Base-by-base conservation (phyloP, 2,888 invertebrate species). In the Blera fallax region DNA sequence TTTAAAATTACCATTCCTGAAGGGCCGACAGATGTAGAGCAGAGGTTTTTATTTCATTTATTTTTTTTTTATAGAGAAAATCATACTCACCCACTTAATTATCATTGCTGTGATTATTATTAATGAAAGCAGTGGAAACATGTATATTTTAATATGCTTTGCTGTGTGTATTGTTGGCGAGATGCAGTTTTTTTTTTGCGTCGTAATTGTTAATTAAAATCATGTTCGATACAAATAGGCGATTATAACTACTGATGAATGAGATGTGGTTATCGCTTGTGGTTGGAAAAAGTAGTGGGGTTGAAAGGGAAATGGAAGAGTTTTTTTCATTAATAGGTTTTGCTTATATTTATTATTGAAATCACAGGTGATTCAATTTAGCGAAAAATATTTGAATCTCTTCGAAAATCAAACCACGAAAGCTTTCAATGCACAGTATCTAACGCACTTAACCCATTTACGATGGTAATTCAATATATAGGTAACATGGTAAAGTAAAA, bases 101-200 rank as follows among this genome's bases (percentile, higher is more conserved):
- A 78, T 69, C 45, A 70, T 70, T 69, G 60, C 77, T 67, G 77
- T 77, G 82, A 83, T 83, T 83, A 77, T 83, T 77, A 73, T 77
- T 73, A 83, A 83, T 83, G 82, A 29, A 72, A 60, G 72, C 43
- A 72, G 58, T 77, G 37, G 18, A 14, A 10, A 37, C 29, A 65
- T 27, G 37, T 69, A n/a, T 24, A 37, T 65, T 43, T 74, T 32
- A 29, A 56, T 64, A 76, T 65, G 45, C 8, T 40, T 37, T 34
- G 10, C 21, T 37, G 24, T 52, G 18, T 43, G 27, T 5, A 40
- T 29, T 58, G 27, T 43, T 67, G 37, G 40, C 50, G 27, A 24
- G 50, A 16, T 65, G 10, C 11, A 21, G 21, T 62, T 8, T 43
- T 60, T 78, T 32, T 48, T 37, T 56, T 48, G 21, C 7, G 4